Conservation (phyloP, 2,888 invertebrate genomes). For the Morpho helenor region DNA sequence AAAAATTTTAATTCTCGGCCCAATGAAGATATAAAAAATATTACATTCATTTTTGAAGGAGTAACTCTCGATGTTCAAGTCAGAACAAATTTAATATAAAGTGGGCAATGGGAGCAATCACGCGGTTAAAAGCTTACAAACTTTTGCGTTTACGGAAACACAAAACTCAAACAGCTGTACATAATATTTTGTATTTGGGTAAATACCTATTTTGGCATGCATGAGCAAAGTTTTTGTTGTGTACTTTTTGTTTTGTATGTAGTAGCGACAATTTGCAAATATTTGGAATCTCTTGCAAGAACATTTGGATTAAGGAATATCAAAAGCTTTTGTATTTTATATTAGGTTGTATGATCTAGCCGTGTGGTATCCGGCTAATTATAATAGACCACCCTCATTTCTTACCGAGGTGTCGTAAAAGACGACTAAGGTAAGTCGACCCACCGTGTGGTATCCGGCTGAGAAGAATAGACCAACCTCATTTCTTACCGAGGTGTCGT, state of each 20-base stretch:
- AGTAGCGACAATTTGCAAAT: not conserved
- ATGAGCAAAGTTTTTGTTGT: conserved; percentile 1
- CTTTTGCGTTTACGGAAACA: conserved; percentile 15
- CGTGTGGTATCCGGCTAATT: too few relatives aligned
- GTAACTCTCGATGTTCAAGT: conserved; percentile 5
- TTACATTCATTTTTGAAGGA: conserved; percentile 1
- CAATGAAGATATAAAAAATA: too few relatives aligned
- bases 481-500: too few relatives aligned
- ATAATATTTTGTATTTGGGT: conserved; percentile 12
- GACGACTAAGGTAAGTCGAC: too few relatives aligned
- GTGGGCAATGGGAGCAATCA: conserved; percentile 15
- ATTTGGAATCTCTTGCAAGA: not conserved
- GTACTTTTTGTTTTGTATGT: not conserved
- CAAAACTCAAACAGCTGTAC: conserved; percentile 8
- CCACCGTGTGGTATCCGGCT: too few relatives aligned
- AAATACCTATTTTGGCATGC: conserved; percentile 11
- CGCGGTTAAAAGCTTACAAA: conserved; percentile 20
- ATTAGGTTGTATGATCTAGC: too few relatives aligned
- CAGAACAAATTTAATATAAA: conserved; percentile 7
- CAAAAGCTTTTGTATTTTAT: too few relatives aligned
- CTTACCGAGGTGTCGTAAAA: too few relatives aligned
- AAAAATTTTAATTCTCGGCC: too few relatives aligned
- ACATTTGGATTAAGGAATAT: too few relatives aligned
- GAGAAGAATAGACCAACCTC: too few relatives aligned
- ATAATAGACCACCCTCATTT: too few relatives aligned